phyloP scores from a whole-genome alignment of 1,140 invertebrate species.

The Tigriopus japonicus region DNA sequence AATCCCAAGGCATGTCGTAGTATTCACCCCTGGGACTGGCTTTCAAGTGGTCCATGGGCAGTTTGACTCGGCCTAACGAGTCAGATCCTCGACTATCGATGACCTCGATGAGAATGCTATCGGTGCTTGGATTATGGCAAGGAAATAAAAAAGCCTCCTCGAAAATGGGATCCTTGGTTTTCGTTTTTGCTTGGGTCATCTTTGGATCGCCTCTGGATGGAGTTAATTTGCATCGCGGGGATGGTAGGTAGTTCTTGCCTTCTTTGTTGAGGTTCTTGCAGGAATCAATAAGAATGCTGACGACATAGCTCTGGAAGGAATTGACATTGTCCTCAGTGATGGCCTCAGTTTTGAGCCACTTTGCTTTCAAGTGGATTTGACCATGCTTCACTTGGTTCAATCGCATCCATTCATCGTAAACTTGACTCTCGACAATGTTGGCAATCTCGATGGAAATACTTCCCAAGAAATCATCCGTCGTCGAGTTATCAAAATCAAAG shows the following conservation, averaged over 20 bases:
- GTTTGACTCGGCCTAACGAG: neutral
- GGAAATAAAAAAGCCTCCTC: neutral
- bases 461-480: slow-evolving; percentile 4
- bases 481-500: neutral
- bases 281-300: neutral
- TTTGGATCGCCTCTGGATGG: neutral
- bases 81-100: neutral
- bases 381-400: neutral
- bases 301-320: neutral
- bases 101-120: neutral
- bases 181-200: neutral
- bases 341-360: neutral
- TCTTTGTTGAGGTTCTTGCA: neutral
- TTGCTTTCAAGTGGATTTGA: neutral
- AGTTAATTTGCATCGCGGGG: neutral
- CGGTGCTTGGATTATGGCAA: neutral
- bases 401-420: neutral
- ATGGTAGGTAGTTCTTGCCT: neutral
- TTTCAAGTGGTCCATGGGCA: too few relatives aligned
- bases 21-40: too few relatives aligned
- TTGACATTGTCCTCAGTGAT: neutral
- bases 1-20: too few relatives aligned
- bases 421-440: neutral
- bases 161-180: neutral
- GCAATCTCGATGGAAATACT: neutral